Percentiles rank a stretch among this genome's conserved stretches.
These are phyloP conservation scores for Muricea muricata DNA, from an alignment of 92 coral and sea anemone species.

Conservation along the genomic window DNA sequence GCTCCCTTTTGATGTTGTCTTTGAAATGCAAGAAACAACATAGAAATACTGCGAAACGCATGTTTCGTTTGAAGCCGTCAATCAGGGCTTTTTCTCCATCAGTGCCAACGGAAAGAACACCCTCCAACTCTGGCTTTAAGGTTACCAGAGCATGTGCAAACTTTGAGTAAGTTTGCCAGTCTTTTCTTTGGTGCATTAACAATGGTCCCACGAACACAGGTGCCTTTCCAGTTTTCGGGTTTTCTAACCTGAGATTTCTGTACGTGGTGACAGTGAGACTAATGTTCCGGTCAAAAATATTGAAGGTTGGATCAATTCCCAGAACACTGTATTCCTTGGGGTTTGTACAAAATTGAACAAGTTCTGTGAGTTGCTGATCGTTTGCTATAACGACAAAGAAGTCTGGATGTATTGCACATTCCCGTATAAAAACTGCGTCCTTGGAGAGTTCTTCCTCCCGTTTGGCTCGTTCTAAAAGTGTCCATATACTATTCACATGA, in stretches of 20 bases:
- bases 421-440: conserved; percentile 53
- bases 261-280: conserved; percentile 64
- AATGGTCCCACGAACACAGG: conserved; percentile 63
- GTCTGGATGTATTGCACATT: conserved; percentile 57
- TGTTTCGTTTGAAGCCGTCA: conserved; percentile 30
- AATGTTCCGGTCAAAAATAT: conserved; percentile 53
- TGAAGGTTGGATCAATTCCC: conserved; percentile 63
- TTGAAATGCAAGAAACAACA: too few species aligned
- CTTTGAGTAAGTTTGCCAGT: conserved; percentile 59
- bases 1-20: too few species aligned
- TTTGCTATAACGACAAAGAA: conserved; percentile 53
- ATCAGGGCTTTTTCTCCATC: conserved; percentile 48
- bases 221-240: conserved; percentile 35
- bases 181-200: conserved; percentile 65
- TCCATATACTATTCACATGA: conserved; percentile 25
- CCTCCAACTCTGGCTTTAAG: conserved; percentile 33
- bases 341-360: conserved; percentile 58
- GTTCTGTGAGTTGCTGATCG: conserved; percentile 54
- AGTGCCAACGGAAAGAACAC: conserved; percentile 58
- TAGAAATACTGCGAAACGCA: conserved; percentile 2
- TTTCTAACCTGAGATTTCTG: conserved; percentile 48
- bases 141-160: conserved; percentile 48
- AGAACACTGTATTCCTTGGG: conserved; percentile 45
- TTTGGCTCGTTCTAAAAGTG: conserved; percentile 65
- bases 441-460: conserved; percentile 58